Percentiles rank a stretch among this genome's conserved stretches.
phyloP scores from a whole-genome alignment of 2,888 invertebrate genomes.

The Terebella lapidaria region DNA sequence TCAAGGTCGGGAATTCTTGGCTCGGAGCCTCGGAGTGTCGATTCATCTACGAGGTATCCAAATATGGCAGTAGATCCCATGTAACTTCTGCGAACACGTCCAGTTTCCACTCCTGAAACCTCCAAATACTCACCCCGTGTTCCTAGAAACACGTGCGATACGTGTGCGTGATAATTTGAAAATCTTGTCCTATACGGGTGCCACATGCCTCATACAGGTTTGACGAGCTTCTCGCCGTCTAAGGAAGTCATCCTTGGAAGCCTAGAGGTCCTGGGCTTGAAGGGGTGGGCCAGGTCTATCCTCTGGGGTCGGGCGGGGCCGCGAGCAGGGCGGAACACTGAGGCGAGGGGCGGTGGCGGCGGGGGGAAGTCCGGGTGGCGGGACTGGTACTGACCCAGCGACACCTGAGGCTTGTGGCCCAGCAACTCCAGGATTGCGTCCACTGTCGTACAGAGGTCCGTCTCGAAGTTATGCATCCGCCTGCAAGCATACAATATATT shows the following conservation, averaged over 20 bases:
- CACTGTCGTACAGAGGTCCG: constrained; percentile 44
- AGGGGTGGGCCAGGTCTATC: not conserved
- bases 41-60: too few species aligned
- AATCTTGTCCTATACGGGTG: too few species aligned
- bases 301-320: not conserved
- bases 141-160: too few species aligned
- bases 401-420: constrained; percentile 39
- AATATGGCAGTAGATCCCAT: too few species aligned
- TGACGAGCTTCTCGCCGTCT: not conserved
- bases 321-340: not conserved
- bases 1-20: too few species aligned
- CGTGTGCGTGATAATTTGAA: too few species aligned
- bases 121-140: too few species aligned
- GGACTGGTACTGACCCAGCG: not conserved
- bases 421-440: constrained; percentile 47
- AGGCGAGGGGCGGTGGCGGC: not conserved
- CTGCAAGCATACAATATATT: constrained; percentile 34
- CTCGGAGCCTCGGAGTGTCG: too few species aligned
- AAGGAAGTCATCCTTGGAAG: not conserved
- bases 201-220: not conserved
- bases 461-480: constrained; percentile 49
- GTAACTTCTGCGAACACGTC: too few species aligned
- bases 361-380: not conserved
- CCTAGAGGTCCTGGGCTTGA: not conserved
- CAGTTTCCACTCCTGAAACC: too few species aligned